Base-by-base conservation (phyloP, 1,140 invertebrate genomes). In the Hyles vespertilio region DNA sequence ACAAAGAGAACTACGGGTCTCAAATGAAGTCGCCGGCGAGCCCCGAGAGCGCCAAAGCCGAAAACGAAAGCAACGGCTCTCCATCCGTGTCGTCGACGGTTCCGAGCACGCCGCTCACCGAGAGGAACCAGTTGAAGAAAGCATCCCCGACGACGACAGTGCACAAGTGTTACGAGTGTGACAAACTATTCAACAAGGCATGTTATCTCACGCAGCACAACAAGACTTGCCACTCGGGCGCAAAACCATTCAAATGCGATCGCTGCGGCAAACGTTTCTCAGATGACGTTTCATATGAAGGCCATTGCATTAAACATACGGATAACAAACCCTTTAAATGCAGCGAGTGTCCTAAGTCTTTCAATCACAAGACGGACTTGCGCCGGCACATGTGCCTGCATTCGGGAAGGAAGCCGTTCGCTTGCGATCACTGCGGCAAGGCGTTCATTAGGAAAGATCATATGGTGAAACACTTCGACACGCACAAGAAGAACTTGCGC, bases 401-500 rank as follows among this genome's bases (percentile, higher is more conserved):
- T 83, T 95, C 93, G 58, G 95, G 93, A 8, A 90, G 93, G 65
- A 96, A 96, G 77, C 96, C 96, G 9, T 97, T 94, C 81, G 89
- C 92, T 50, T 98, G 96, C 89, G 90, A 92, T 56, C 91, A 91
- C 43, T 98, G 96, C 79, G 92, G 92, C 49, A 98, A 98, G 87
- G 95, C 96, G 32, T 98, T 98, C 85, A 97, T 96, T 65, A 92
- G 97, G 53, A 97, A 97, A 82, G 97, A 98, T 84, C 97, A 98
- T 84, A 96, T 98, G 95, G 92, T 96, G 58, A 98, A 98, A 85
- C 97, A 98, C 86, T 90, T 92, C 56, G 94, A 96, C 56, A 98
- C 96, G 32, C 97, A 98, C 84, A 90, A 86, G 72, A 89, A 89
- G 64, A 86, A 78, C 59, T 65, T 80, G 56, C 79, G 81, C 11